A percentile compares a stretch with the other conserved stretches of the same genome.
phyloP scores from a whole-genome alignment of 2,888 invertebrate species.

The Candidula unifasciata region DNA sequence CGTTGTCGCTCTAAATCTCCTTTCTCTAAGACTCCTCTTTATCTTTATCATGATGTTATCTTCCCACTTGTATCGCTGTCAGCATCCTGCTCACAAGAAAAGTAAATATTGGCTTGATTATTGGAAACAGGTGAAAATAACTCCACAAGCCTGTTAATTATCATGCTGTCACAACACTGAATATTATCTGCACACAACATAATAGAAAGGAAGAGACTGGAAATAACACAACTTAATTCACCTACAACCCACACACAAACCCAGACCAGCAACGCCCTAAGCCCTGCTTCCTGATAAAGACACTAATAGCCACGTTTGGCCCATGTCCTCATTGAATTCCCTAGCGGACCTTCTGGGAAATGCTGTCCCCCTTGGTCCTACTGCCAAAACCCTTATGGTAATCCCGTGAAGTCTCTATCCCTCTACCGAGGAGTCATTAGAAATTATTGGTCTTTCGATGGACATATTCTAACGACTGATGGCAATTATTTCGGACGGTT shows the following conservation, averaged over 20 bases:
- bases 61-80: no score
- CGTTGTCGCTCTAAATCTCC: no score
- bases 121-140: no score
- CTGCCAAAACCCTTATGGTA: constrained; percentile 1
- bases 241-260: background rate
- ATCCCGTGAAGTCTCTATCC: constrained; percentile 11
- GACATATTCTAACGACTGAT: background rate
- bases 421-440: background rate
- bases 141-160: no score
- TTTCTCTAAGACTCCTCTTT: no score
- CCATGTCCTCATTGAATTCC: background rate
- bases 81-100: no score
- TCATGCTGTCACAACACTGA: no score
- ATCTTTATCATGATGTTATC: no score
- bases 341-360: background rate
- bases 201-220: background rate
- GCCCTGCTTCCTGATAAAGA: background rate
- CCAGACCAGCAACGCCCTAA: no score
- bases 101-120: no score
- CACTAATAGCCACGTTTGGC: background rate
- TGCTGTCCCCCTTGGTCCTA: background rate
- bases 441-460: background rate
- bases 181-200: background rate
- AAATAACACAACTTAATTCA: constrained; percentile 25
- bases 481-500: constrained; percentile 16